Evolutionary conservation across 2,888 invertebrate species (phyloP).

Genomic region (Pollenia amentaria): DNA sequence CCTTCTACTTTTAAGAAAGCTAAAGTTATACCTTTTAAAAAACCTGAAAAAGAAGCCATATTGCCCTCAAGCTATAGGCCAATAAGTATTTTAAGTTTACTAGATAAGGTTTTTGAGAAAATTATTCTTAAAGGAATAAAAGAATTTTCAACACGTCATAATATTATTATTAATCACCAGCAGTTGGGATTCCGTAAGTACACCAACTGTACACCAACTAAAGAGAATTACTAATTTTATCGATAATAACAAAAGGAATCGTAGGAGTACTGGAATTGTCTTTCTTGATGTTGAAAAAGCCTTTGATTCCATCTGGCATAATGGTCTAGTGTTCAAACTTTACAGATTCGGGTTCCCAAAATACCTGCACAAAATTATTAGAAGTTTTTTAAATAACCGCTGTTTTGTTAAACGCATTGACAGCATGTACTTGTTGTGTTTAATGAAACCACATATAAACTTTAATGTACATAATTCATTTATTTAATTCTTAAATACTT

Average conservation of each 20-base stretch:
- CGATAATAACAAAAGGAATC: not conserved
- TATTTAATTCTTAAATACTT: too few relatives aligned
- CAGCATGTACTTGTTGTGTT: too few relatives aligned
- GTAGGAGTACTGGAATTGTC: not conserved
- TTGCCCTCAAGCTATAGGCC: not conserved
- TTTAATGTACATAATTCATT: too few relatives aligned
- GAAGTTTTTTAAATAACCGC: not conserved
- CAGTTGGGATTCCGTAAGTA: slow-evolving; percentile 21
- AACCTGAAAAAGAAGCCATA: not conserved
- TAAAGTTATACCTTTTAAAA: not conserved
- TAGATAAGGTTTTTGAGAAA: slow-evolving; percentile 3
- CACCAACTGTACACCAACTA: slow-evolving; percentile 37
- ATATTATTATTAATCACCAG: not conserved
- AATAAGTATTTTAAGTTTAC: not conserved
- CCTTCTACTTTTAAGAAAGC: slow-evolving; percentile 1
- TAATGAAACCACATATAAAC: too few relatives aligned
- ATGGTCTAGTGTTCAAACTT: not conserved
- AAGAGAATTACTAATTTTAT: slow-evolving; percentile 32
- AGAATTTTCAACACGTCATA: not conserved
- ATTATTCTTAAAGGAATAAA: not conserved
- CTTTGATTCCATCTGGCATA: not conserved
- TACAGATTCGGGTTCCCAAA: not conserved
- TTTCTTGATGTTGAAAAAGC: not conserved
- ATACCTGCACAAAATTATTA: not conserved
- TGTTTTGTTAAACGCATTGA: not conserved